These are phyloP conservation scores for Buphagus erythrorhynchus DNA, from an alignment of 2,797 vertebrate genomes.

Conservation along the genomic window DNA sequence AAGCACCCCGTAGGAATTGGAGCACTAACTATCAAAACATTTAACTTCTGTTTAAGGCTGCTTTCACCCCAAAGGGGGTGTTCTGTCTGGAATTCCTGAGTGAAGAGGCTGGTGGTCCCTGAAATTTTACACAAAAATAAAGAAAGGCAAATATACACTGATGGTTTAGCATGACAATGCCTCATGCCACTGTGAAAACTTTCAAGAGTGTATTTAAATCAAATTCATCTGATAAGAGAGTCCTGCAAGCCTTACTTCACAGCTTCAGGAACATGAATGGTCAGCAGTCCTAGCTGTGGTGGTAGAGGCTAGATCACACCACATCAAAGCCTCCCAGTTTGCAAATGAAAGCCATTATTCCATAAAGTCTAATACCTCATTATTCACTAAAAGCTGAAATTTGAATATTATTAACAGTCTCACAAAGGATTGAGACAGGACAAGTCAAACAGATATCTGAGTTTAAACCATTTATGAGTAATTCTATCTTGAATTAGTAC, in stretches of 20 bases:
- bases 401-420: neutral
- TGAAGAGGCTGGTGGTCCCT: neutral
- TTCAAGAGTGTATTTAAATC: neutral
- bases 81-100: neutral
- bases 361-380: neutral
- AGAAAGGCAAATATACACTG: neutral
- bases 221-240: neutral
- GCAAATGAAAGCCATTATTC: neutral
- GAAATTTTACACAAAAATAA: neutral
- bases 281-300: neutral
- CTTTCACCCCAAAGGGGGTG: rapidly evolving
- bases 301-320: neutral
- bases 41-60: neutral
- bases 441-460: neutral
- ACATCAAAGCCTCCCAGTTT: neutral
- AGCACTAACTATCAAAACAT: neutral
- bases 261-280: neutral
- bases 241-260: neutral
- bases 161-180: neutral
- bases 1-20: neutral
- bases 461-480: neutral
- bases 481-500: neutral
- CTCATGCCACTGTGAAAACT: neutral
- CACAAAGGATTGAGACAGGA: neutral
- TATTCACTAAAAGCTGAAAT: neutral